A percentile compares a stretch with the other conserved stretches of the same genome.
Conservation (phyloP, 2,888 invertebrate genomes). For the Thalpophila matura region DNA sequence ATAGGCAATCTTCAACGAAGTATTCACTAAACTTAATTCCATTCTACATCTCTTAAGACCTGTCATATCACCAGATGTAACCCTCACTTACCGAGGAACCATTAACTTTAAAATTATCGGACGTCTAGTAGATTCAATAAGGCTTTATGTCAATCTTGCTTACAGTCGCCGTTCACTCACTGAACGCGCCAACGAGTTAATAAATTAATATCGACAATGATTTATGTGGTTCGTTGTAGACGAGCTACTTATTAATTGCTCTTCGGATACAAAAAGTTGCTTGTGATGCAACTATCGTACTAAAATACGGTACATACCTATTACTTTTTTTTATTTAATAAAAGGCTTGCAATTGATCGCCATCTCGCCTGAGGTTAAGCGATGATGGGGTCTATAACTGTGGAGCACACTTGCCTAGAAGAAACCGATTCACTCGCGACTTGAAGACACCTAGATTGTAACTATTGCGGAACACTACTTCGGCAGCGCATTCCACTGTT, state of each 20-base stretch:
- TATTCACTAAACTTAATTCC: not conserved
- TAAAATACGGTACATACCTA: too few relatives aligned
- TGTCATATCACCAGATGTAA: constrained; percentile 14
- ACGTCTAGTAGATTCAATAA: constrained; percentile 42
- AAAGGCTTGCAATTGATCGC: too few relatives aligned
- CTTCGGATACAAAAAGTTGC: not conserved
- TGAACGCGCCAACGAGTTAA: constrained; percentile 7
- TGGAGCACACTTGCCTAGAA: too few relatives aligned
- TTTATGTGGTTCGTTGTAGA: constrained; percentile 21
- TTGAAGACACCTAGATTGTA: too few relatives aligned
- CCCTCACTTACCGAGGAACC: constrained; percentile 17
- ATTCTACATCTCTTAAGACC: not conserved
- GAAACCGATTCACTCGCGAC: too few relatives aligned
- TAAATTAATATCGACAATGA: constrained; percentile 54
- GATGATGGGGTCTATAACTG: too few relatives aligned
- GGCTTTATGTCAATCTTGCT: constrained; percentile 40
- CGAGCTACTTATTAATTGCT: constrained; percentile 1
- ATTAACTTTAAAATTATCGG: constrained; percentile 33
- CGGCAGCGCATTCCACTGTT: too few relatives aligned
- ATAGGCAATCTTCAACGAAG: not conserved
- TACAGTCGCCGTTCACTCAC: constrained; percentile 27
- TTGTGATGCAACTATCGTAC: not conserved
- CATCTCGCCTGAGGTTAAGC: too few relatives aligned
- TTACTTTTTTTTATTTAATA: too few relatives aligned
- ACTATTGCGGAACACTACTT: too few relatives aligned